Evolutionary conservation across 2,113 vertebrate genomes (phyloP).

Genomic region (Pterocles gutturalis): DNA sequence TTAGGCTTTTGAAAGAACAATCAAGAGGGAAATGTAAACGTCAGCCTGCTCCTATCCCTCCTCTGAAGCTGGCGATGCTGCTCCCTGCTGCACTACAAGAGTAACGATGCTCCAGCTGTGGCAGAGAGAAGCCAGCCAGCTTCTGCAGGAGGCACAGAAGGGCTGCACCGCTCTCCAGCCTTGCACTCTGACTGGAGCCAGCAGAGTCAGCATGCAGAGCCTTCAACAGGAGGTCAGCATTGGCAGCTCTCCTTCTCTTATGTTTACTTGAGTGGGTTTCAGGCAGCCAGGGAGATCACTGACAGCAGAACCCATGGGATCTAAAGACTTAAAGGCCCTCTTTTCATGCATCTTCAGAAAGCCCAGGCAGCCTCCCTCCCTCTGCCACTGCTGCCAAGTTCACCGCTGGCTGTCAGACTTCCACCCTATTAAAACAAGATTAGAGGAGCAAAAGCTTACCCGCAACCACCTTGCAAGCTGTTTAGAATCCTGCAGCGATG

Average conservation of each 20-base stretch:
- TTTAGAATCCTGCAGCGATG: not conserved
- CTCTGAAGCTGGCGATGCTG: fast-evolving
- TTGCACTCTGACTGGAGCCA: fast-evolving
- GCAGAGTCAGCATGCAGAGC: not conserved
- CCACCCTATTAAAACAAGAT: not conserved
- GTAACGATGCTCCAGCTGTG: not conserved
- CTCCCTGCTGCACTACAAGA: not conserved
- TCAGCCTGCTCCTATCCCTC: not conserved
- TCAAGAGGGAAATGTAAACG: not conserved
- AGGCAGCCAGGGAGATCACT: not conserved
- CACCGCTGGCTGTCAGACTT: not conserved
- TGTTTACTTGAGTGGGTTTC: not conserved
- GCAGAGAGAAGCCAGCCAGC: not conserved
- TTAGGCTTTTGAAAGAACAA: not conserved
- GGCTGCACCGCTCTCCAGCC: fast-evolving
- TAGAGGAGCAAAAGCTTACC: not conserved
- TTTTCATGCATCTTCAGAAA: not conserved
- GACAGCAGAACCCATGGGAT: not conserved
- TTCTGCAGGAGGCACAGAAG: not conserved
- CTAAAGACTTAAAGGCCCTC: not conserved
- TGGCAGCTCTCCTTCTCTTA: not conserved
- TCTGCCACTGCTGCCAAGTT: not conserved
- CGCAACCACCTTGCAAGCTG: not conserved
- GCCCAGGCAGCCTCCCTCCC: not conserved
- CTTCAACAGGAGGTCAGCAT: fast-evolving